Percentiles rank a stretch among this genome's conserved stretches.
phyloP scores from a whole-genome alignment of 2,888 invertebrate species.

The Heliconius erato region DNA sequence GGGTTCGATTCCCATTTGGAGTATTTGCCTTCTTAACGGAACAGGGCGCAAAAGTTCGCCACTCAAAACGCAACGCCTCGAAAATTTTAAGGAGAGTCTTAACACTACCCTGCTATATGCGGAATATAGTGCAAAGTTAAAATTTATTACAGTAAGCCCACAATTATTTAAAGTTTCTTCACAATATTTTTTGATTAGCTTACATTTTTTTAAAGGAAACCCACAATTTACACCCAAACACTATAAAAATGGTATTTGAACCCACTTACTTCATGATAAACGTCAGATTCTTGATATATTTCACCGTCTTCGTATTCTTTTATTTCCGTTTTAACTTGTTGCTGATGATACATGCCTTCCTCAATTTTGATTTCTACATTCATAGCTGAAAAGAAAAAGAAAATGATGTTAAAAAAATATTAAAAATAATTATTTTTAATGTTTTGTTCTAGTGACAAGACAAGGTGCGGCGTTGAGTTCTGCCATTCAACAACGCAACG shows the following conservation, averaged over 20 bases:
- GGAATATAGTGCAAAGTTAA: neutral
- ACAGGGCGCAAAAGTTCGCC: neutral
- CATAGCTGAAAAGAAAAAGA: conserved; percentile 39
- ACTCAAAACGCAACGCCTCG: neutral
- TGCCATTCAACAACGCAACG: neutral
- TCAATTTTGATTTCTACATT: conserved; percentile 50
- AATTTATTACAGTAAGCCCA: too few species aligned
- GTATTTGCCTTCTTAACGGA: neutral
- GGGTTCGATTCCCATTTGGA: too few species aligned
- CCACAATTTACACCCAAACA: neutral
- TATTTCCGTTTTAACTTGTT: conserved; percentile 46
- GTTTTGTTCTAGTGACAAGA: neutral
- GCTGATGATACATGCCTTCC: conserved; percentile 41
- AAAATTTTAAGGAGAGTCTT: neutral
- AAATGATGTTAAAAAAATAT: neutral
- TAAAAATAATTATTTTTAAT: neutral
- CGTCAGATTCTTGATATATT: conserved; percentile 44
- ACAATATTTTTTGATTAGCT: too few species aligned
- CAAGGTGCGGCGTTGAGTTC: neutral
- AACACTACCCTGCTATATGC: neutral
- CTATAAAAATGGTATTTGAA: neutral
- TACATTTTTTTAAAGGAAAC: neutral
- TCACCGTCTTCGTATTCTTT: conserved; percentile 45
- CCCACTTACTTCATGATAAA: conserved; percentile 50
- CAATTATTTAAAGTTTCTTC: too few species aligned